These are phyloP conservation scores for Typhlomys cinereus DNA, from an alignment of 2,113 vertebrate genomes.

Conservation along the genomic window DNA sequence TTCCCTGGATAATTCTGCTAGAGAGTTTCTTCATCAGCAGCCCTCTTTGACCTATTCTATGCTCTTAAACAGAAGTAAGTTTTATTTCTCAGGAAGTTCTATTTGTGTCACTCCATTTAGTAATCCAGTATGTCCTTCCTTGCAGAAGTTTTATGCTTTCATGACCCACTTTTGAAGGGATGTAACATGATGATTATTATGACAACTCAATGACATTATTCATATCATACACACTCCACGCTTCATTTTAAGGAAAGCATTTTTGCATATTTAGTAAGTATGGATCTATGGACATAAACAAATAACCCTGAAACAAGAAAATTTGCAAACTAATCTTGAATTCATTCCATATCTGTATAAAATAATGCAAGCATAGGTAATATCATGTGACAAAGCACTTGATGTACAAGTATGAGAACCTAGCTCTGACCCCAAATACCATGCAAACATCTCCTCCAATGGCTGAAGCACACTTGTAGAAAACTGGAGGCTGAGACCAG, in stretches of 20 bases:
- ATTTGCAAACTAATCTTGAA: neutral
- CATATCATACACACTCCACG: neutral
- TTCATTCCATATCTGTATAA: neutral
- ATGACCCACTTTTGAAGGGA: neutral
- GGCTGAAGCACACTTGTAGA: too few species aligned
- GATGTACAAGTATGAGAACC: too few species aligned
- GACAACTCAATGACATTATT: neutral
- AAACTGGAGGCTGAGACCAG: too few species aligned
- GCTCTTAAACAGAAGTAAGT: constrained; percentile 17
- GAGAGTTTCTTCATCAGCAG: neutral
- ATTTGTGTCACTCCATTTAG: neutral
- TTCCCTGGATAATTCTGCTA: neutral
- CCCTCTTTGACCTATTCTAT: neutral
- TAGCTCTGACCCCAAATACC: too few species aligned
- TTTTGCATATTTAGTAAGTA: neutral
- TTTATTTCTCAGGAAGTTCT: neutral
- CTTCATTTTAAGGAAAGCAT: neutral
- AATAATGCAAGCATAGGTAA: too few species aligned
- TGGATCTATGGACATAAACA: neutral
- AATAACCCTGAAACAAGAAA: neutral
- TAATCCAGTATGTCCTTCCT: neutral
- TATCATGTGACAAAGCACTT: too few species aligned
- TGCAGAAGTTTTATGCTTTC: neutral
- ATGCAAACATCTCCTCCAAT: too few species aligned
- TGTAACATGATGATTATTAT: neutral